A percentile compares a stretch with the other conserved stretches of the same genome.
These are phyloP conservation scores for Cephus runcator DNA, from an alignment of 2,888 invertebrate species.

Conservation along the genomic window DNA sequence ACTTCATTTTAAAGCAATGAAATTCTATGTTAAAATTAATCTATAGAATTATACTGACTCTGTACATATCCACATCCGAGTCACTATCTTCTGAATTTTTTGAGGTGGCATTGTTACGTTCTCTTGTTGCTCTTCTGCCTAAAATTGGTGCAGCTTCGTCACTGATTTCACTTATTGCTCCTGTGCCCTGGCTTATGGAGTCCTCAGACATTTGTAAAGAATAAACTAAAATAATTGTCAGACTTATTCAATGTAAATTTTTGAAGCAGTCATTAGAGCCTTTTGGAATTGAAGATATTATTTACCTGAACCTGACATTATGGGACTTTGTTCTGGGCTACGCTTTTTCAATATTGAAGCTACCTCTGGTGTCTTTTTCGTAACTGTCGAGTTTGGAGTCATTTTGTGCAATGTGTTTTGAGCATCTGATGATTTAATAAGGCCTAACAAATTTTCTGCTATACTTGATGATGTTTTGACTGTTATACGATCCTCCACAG, in stretches of 20 bases:
- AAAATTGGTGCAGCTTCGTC: slow-evolving; percentile 73
- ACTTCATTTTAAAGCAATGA: neutral
- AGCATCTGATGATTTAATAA: slow-evolving; percentile 57
- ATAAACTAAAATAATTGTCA: slow-evolving; percentile 42
- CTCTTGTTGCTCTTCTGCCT: slow-evolving; percentile 74
- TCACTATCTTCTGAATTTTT: slow-evolving; percentile 78
- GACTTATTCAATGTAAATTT: neutral
- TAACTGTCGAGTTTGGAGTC: slow-evolving; percentile 29
- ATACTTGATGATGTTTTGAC: slow-evolving; percentile 54
- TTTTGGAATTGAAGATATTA: neutral
- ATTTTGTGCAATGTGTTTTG: slow-evolving; percentile 58
- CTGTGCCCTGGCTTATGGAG: slow-evolving; percentile 75
- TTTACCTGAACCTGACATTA: slow-evolving; percentile 56
- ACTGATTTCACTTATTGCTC: slow-evolving; percentile 71
- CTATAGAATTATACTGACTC: slow-evolving; percentile 63
- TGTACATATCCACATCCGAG: slow-evolving; percentile 79
- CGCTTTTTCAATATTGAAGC: slow-evolving; percentile 73
- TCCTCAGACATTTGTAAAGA: slow-evolving; percentile 71
- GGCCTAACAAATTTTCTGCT: slow-evolving; percentile 61
- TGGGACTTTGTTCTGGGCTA: slow-evolving; percentile 67
- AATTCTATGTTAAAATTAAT: neutral
- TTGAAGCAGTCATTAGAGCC: neutral
- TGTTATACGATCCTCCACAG: slow-evolving; percentile 56
- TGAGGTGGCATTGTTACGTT: slow-evolving; percentile 64
- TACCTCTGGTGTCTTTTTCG: slow-evolving; percentile 65